These are phyloP conservation scores for Onychostoma macrolepis DNA, from an alignment of 2,113 vertebrate species.

Conservation along the genomic window DNA sequence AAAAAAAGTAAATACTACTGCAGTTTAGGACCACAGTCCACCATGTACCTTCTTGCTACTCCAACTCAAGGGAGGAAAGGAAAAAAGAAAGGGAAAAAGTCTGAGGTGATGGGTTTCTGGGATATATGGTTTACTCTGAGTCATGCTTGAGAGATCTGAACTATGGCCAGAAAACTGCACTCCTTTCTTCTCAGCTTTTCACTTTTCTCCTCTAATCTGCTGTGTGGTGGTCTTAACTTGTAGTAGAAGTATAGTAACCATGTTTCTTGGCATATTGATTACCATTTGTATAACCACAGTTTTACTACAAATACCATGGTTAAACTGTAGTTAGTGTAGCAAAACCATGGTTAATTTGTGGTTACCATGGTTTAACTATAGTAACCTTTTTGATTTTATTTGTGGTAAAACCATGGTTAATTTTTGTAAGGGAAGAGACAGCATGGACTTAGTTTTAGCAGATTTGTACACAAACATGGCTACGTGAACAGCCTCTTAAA, in stretches of 20 bases:
- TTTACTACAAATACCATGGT: too few relatives aligned
- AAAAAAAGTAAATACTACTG: slow-evolving; percentile 3
- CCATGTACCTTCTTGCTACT: neutral
- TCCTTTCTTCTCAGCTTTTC: neutral
- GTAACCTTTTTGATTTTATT: too few relatives aligned
- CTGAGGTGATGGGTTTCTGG: slow-evolving; percentile 17
- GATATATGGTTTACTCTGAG: neutral
- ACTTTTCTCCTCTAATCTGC: slow-evolving; percentile 7
- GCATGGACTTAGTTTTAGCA: neutral
- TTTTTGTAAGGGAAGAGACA: neutral
- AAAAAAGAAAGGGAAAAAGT: neutral
- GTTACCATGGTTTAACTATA: too few relatives aligned
- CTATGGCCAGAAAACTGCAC: neutral
- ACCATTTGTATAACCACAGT: too few relatives aligned
- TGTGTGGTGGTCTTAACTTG: neutral
- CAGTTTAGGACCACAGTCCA: neutral
- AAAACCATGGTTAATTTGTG: too few relatives aligned
- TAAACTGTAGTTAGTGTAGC: too few relatives aligned
- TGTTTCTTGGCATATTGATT: too few relatives aligned
- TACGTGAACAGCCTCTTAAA: neutral
- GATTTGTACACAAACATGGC: neutral
- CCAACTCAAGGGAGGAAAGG: neutral
- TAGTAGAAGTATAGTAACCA: too few relatives aligned
- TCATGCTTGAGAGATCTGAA: neutral
- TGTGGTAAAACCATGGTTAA: too few relatives aligned